Evolutionary conservation across 2,888 invertebrate genomes (phyloP), one percentile per base, ranked within the genome.

Genomic region (Drosophila paramelanica): DNA sequence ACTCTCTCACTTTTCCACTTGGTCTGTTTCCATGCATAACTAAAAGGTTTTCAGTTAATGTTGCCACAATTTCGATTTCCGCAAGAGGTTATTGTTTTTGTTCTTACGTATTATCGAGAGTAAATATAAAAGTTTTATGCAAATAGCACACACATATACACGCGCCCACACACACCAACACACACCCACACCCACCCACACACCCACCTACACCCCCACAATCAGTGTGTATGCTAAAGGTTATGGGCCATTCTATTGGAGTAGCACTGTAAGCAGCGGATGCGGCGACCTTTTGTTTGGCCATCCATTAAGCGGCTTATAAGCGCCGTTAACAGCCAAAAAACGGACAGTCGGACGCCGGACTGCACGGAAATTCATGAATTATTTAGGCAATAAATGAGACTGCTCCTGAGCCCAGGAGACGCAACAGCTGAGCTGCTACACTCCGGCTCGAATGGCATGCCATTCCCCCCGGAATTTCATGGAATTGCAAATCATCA

Each of bases 301-400:
- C 85, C 72, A 73, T 71, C 87, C 87, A 87, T 85, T 87, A 85
- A 76, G 85, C 65, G 62, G 87, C 81, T 81, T 84, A 87, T 71
- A 68, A 78, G 60, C 58, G 56, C 64, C 66, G 57, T 67, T 67
- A 59, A 67, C 64, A 38, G 46, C 33, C 20, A 17, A 46, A 39
- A 31, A 13, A 42, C 41, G 46, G 25, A 11, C 36, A 23, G 49
- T 45, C 38, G 31, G 31, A 58, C 33, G 43, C 31, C n/a, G 17
- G 6, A 46, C 20, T 3, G n/a, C 13, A 45, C 23, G 31, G 46
- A 72, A 76, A 52, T 49, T 72, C 76, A 76, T 76, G 72, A 76
- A 76, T 76, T 76, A 72, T 76, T 72, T 76, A 57, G 67, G 53
- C 47, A 55, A 55, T 62, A 55, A 56, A 66, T 55, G 38, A 68